A percentile compares a stretch with the other conserved stretches of the same genome.
phyloP scores from a whole-genome alignment of 2,113 vertebrate genomes.

The Salvelinus namaycush region DNA sequence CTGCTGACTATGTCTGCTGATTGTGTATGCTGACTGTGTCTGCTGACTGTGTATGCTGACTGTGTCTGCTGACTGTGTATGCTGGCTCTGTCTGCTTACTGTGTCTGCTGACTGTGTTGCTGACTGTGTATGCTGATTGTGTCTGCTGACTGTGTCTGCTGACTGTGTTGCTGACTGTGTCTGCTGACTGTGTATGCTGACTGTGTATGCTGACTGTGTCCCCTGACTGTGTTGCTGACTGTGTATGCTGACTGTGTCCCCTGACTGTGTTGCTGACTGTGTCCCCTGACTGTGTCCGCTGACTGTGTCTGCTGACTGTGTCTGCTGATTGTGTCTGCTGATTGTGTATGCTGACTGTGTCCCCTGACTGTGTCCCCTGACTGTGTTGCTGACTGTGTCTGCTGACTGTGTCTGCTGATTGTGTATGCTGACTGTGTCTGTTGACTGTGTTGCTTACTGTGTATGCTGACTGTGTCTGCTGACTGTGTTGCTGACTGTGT shows the following conservation, averaged over 20 bases:
- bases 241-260: not conserved
- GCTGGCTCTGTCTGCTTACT: too few species aligned
- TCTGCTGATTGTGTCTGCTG: constrained; percentile 10
- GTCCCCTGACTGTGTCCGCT: too few species aligned
- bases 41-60: not conserved
- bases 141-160: too few species aligned
- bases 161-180: constrained; percentile 11
- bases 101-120: constrained; percentile 16
- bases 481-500: not conserved
- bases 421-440: not conserved
- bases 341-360: too few species aligned
- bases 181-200: too few species aligned
- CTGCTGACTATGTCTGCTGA: constrained; percentile 2
- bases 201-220: not conserved
- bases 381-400: too few species aligned
- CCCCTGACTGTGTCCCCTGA: not conserved
- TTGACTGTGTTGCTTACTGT: too few species aligned
- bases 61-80: too few species aligned
- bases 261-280: constrained; percentile 9
- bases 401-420: constrained; percentile 8
- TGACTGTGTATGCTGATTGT: not conserved
- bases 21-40: too few species aligned
- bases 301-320: not conserved
- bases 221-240: too few species aligned
- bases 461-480: constrained; percentile 4